Evolutionary conservation across 2,888 invertebrate species (phyloP).

Genomic region (Vesta saturnalis): DNA sequence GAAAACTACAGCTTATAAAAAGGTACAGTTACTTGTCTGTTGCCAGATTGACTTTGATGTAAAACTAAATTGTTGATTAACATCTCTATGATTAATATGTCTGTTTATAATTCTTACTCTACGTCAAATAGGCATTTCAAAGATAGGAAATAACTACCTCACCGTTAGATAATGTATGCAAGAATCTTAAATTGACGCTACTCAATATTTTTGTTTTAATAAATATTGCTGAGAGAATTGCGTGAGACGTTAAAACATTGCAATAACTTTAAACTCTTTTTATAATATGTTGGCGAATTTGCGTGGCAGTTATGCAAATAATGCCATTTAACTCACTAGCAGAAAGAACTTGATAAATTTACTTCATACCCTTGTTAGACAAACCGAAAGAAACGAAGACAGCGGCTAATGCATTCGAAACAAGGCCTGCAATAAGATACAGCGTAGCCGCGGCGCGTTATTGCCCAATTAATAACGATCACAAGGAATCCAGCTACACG

Average conservation of each 20-base stretch:
- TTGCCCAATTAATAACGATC: slow-evolving; percentile 61
- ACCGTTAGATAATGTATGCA: background rate
- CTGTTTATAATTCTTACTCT: background rate
- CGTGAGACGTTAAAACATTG: background rate
- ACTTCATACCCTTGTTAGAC: slow-evolving; percentile 53
- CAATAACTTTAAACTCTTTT: slow-evolving; percentile 5
- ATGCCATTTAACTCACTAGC: slow-evolving; percentile 29
- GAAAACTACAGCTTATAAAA: background rate
- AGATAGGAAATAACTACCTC: background rate
- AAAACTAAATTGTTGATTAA: background rate
- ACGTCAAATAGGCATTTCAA: background rate
- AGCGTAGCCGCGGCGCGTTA: slow-evolving; percentile 52
- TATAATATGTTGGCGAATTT: slow-evolving; percentile 16
- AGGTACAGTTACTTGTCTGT: background rate
- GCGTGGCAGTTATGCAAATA: slow-evolving; percentile 29
- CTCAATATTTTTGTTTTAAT: background rate
- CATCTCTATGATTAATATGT: background rate
- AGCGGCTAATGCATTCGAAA: slow-evolving; percentile 47
- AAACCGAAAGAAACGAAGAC: slow-evolving; percentile 51
- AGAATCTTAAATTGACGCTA: background rate
- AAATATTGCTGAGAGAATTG: background rate
- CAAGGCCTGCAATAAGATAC: slow-evolving; percentile 52
- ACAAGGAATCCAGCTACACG: slow-evolving; percentile 60
- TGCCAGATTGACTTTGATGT: background rate
- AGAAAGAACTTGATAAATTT: slow-evolving; percentile 50